These are phyloP conservation scores for Okamejei kenojei DNA, from an alignment of 2,797 vertebrate genomes.

Conservation along the genomic window DNA sequence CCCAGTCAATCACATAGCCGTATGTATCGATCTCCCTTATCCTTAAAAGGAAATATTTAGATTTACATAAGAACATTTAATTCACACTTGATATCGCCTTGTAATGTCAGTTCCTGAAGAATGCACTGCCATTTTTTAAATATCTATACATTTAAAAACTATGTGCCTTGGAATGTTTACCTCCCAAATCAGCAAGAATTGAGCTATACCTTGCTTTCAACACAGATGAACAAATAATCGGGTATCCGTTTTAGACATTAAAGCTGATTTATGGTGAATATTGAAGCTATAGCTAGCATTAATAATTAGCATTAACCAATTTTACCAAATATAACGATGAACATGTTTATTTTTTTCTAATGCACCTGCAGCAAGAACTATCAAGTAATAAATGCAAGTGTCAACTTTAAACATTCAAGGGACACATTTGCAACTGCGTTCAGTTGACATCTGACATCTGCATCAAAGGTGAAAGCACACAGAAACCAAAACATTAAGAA, in stretches of 20 bases:
- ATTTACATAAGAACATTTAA: constrained; percentile 42
- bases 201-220: background rate
- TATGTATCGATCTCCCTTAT: constrained; percentile 38
- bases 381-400: background rate
- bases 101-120: background rate
- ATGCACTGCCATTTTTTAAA: background rate
- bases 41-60: constrained; percentile 43
- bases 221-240: background rate
- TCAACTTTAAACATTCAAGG: background rate
- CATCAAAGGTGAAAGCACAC: background rate
- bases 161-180: background rate
- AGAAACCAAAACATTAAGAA: background rate
- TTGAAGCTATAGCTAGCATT: background rate
- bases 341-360: background rate
- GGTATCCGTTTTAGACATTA: too few species aligned
- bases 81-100: constrained; percentile 49
- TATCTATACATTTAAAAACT: background rate
- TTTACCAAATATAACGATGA: background rate
- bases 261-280: too few species aligned
- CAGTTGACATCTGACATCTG: background rate
- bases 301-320: background rate
- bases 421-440: background rate
- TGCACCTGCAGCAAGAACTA: background rate
- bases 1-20: constrained; percentile 41
- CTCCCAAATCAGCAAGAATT: background rate